These are phyloP conservation scores for Neuroterus valhalla DNA, from an alignment of 1,140 invertebrate species.

Conservation along the genomic window DNA sequence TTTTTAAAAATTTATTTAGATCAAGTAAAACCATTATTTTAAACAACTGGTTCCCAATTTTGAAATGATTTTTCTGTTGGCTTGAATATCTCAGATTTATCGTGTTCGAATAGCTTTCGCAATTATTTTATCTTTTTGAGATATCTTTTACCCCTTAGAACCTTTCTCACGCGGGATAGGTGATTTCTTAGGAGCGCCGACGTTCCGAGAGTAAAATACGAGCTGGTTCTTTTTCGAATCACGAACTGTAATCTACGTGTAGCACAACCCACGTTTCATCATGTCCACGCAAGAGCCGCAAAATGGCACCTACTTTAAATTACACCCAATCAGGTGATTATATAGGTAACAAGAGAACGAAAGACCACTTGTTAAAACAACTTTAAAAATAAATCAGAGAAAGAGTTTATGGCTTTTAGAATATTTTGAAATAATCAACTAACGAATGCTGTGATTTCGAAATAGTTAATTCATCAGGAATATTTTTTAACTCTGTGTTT, in stretches of 20 bases:
- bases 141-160: constrained; percentile 5
- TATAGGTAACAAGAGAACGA: background rate
- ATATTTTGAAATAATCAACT: too few species aligned
- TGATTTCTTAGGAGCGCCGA: constrained; percentile 45
- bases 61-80: background rate
- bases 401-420: too few species aligned
- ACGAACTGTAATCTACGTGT: constrained; percentile 56
- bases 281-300: constrained; percentile 8
- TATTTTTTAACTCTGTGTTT: too few species aligned
- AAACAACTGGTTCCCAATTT: too few species aligned
- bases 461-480: too few species aligned
- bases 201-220: constrained; percentile 61
- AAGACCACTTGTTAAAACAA: background rate
- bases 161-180: constrained; percentile 55
- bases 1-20: too few species aligned
- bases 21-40: too few species aligned
- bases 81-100: background rate
- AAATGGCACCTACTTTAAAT: constrained; percentile 20
- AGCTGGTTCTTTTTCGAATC: constrained; percentile 61
- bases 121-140: constrained; percentile 6
- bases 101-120: background rate
- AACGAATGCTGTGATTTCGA: too few species aligned
- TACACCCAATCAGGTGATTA: background rate
- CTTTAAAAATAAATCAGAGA: background rate
- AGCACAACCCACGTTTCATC: constrained; percentile 2